Base-by-base conservation (phyloP, 2,797 vertebrate species). In the Limnodromus scolopaceus region DNA sequence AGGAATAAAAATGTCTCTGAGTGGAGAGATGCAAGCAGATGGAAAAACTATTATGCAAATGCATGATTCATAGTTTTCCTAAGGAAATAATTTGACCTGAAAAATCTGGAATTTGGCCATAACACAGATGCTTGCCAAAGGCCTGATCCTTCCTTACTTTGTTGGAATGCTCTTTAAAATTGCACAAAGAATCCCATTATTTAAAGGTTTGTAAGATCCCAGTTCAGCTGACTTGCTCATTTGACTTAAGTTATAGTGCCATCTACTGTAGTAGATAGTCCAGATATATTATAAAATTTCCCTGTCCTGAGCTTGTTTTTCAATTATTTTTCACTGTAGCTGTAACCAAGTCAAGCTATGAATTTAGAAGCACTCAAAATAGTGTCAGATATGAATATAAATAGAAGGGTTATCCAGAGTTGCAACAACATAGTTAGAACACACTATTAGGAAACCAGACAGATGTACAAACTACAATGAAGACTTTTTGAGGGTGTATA, bases 171-270 rank as follows among this genome's bases (percentile, higher is more conserved):
- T 78, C 48, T 61, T 87, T 71, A 92, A 85, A 94, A 80, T 49
- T 86, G 28, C 51, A 90, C 74, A 93, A 90, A 95, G 83, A 69
- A 41, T 81, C 51, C 13, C 43, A 25, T 69, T 89, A 89, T 84
- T 85, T 23, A 41, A 61, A 84, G 16, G 30, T 57, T 17, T 89
- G 22, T 11, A 74, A 84, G 49, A 82, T 69, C 30, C 22, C 43
- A 46, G 28, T 53, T 64, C 87, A 82, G 45, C 54, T 46, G 46
- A 84, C 24, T 87, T 78, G 46, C 22, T 76, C 61, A 17, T 48
- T 92, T 91, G 39, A 66, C 70, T 97, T 72, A 92, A 95, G 83
- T 89, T 87, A 84, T 10, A 96, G 91, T 89, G 97, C 96, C 96
- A 96, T 64, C 96, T 97, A 85, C 92, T 81, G 96, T 82, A 72